phyloP scores from a whole-genome alignment of 1,140 invertebrate genomes.

The Octopus sinensis region DNA sequence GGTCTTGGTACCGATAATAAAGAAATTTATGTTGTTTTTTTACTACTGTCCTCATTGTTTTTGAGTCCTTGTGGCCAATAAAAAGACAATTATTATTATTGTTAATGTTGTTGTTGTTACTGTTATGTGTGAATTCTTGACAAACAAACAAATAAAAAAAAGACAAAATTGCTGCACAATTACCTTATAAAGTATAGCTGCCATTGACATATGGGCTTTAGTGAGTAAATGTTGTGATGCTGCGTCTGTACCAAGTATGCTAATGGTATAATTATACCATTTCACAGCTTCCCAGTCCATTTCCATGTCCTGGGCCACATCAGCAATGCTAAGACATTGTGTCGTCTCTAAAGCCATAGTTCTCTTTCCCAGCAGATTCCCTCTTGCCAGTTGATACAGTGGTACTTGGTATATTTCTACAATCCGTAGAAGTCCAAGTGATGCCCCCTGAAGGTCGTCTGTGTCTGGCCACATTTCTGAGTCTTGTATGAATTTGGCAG shows the following conservation, averaged over 20 bases:
- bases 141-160: no score
- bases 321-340: neutral
- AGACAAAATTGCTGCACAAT: neutral
- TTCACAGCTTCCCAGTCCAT: constrained; percentile 1
- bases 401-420: constrained; percentile 2
- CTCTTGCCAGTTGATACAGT: neutral
- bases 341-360: neutral
- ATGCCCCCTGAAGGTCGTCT: neutral
- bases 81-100: no score
- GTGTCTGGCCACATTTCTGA: neutral
- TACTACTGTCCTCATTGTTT: no score
- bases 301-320: neutral
- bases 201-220: neutral
- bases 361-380: neutral
- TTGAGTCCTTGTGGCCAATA: no score
- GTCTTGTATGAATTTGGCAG: neutral
- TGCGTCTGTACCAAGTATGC: neutral
- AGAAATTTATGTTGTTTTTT: no score
- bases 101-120: no score
- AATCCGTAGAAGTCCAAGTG: neutral
- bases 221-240: neutral
- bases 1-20: no score
- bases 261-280: constrained; percentile 5
- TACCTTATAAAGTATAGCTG: neutral
- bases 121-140: no score